Percentiles rank a stretch among this genome's conserved stretches.
Conservation (phyloP, 2,113 vertebrate genomes). For the Crotalus helleri region DNA sequence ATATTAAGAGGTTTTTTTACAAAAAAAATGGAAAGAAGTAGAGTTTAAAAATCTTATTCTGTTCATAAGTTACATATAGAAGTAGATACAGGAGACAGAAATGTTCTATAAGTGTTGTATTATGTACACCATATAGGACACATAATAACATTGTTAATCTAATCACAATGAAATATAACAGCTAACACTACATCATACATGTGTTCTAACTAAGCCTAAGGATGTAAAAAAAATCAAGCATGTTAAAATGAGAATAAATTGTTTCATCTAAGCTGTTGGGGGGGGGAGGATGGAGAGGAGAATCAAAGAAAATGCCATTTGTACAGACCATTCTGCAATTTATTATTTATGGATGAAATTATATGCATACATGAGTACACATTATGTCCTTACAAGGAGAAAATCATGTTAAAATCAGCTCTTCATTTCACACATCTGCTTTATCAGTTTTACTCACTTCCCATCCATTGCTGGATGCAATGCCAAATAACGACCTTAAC, state of each 20-base stretch:
- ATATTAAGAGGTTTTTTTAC: background rate
- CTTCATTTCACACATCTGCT: background rate
- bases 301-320: background rate
- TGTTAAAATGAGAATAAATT: background rate
- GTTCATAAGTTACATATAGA: background rate
- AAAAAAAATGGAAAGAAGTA: background rate
- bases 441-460: background rate
- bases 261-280: background rate
- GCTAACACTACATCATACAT: background rate
- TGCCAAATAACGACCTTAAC: background rate
- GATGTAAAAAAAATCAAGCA: background rate
- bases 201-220: background rate
- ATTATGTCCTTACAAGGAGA: background rate
- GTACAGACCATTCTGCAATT: constrained; percentile 7
- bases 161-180: background rate
- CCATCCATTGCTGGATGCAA: background rate
- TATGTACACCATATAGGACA: background rate
- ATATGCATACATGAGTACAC: background rate
- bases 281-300: background rate
- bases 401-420: background rate
- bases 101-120: background rate
- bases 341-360: background rate
- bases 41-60: background rate
- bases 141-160: background rate
- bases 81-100: background rate